Base-by-base conservation (phyloP, 2,797 vertebrate species). In the Brachyalestes nurse region DNA sequence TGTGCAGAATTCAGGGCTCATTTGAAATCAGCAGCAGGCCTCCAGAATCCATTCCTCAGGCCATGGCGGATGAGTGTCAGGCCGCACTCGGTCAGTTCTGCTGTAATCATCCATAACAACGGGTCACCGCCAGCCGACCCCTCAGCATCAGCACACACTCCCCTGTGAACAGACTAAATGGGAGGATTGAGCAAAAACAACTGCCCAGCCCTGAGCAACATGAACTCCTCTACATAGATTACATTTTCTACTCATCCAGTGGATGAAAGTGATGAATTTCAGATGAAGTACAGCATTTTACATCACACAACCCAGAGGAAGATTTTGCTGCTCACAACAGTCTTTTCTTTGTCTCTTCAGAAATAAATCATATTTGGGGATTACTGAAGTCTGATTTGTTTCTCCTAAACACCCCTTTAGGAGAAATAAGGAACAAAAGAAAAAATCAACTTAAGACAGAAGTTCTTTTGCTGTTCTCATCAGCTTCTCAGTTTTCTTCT, bases 21-120 rank as follows among this genome's bases (percentile, higher is more conserved):
- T 55, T 34, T 23, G 25, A 72, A 57, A 53, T 72, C 70, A 53
- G 2, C 25, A 28, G 49, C 13, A 34, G 70, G 42, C 5, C 21
- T 23, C 12, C 13, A 69, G 42, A 10, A 19, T 34, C 14, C 25
- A 38, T 10, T 16, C 1, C 13, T 16, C 13, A 13, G 67, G 45
- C 12, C 40, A 6, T 6, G 8, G 45, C 21, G 0, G 61, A 69
- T 23, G 66, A 69, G 40, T 4, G 12, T 19, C 42, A 17, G 23
- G 67, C 19, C 21, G 10, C 45, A n/a, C 10, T 25, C 14, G 14
- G 45, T 71, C 45, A 51, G 47, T 21, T n/a, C 13, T 1, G n/a
- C 21, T 53, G 16, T 72, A 72, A 72, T 72, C 70, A 55, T 5
- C 6, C 25, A 38, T 72, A 72, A 72, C 25, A 28, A 69, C n/a